phyloP scores from a whole-genome alignment of 2,888 invertebrate genomes.

The Patella ulyssiponensis region DNA sequence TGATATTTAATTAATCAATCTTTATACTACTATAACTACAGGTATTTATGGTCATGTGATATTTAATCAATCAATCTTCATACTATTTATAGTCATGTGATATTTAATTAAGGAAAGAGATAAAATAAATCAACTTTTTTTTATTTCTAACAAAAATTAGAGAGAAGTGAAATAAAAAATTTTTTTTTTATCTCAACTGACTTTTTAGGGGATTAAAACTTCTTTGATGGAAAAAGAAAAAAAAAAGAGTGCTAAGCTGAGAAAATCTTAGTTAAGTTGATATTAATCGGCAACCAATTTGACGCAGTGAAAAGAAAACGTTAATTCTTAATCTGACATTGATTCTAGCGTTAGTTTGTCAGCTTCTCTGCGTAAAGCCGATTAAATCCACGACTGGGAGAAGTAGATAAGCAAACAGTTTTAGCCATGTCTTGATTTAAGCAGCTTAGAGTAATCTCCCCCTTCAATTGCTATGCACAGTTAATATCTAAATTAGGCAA shows the following conservation, averaged over 20 bases:
- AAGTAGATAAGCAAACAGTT: conserved; percentile 52
- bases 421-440: conserved; percentile 40
- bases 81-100: too few relatives aligned
- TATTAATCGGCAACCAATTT: conserved; percentile 5
- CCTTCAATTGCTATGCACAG: conserved; percentile 43
- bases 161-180: too few relatives aligned
- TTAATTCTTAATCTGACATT: conserved; percentile 9
- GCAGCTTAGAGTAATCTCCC: conserved; percentile 46
- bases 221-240: background rate
- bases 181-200: too few relatives aligned
- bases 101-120: too few relatives aligned
- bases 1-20: too few relatives aligned
- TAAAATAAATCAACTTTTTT: too few relatives aligned
- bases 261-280: background rate
- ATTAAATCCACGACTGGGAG: conserved; percentile 8
- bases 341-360: background rate
- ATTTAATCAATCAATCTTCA: too few relatives aligned
- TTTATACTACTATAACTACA: too few relatives aligned
- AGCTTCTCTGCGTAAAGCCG: background rate
- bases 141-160: too few relatives aligned
- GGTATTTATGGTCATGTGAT: too few relatives aligned
- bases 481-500: conserved; percentile 44
- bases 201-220: background rate
- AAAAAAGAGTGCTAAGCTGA: background rate
- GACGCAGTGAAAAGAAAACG: background rate